A percentile compares a stretch with the other conserved stretches of the same genome.
Conservation (phyloP, 2,888 invertebrate species). For the Spodoptera exigua region DNA sequence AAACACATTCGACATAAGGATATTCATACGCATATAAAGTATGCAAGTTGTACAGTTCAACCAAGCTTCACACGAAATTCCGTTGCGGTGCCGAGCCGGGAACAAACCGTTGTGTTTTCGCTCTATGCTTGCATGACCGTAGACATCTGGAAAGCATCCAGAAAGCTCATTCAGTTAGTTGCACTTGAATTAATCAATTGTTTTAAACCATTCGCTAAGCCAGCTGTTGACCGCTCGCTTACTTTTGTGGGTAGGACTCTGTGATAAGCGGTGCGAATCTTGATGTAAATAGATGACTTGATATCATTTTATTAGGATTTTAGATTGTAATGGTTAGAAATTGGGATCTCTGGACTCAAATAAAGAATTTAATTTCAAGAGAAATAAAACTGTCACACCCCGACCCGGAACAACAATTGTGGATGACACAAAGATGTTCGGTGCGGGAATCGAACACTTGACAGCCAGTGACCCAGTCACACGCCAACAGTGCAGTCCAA, state of each 20-base stretch:
- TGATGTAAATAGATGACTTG: conserved; percentile 10
- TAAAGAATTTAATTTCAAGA: too few relatives aligned
- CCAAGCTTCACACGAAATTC: neutral
- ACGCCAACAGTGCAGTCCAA: too few relatives aligned
- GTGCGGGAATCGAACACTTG: too few relatives aligned
- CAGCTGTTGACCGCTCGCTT: conserved; percentile 78
- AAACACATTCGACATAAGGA: too few relatives aligned
- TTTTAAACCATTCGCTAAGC: conserved; percentile 79
- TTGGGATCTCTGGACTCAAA: too few relatives aligned
- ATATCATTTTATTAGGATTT: neutral
- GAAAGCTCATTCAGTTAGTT: conserved; percentile 76
- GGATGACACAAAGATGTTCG: too few relatives aligned
- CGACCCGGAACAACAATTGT: too few relatives aligned
- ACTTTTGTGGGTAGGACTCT: conserved; percentile 30
- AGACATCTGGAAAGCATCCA: conserved; percentile 75
- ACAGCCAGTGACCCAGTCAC: too few relatives aligned
- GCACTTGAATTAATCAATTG: conserved; percentile 86
- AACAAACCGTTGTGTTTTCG: conserved; percentile 22
- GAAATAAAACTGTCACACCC: too few relatives aligned
- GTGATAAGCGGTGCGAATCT: conserved; percentile 41
- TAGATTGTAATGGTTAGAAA: neutral
- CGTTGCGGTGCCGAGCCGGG: neutral
- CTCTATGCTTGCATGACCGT: conserved; percentile 49
- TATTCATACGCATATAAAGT: too few relatives aligned
- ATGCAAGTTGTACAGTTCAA: neutral